Evolutionary conservation across 2,888 invertebrate species (phyloP).

Genomic region (Cephonodes hylas): DNA sequence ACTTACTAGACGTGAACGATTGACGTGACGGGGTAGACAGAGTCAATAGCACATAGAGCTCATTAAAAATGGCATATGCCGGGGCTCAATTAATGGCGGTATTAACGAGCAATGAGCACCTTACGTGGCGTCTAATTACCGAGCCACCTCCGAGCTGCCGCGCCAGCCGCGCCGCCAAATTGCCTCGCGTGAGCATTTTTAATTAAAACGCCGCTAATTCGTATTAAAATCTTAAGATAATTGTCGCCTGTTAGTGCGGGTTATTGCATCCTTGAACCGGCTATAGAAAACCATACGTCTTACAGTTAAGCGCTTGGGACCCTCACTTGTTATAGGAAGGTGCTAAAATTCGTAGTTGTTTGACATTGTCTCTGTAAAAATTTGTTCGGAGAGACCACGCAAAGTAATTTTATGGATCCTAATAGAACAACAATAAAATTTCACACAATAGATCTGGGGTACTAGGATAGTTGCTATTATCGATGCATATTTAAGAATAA

Average conservation of each 20-base stretch:
- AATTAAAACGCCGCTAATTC: slow-evolving; percentile 6
- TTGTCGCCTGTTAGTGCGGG: background rate
- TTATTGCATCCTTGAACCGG: background rate
- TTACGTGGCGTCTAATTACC: slow-evolving; percentile 31
- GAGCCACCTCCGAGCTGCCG: background rate
- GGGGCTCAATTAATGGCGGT: slow-evolving; percentile 30
- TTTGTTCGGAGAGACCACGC: too few species aligned
- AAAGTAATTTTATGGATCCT: too few species aligned
- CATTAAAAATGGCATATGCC: slow-evolving; percentile 25
- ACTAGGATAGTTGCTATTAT: too few species aligned
- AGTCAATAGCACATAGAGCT: background rate
- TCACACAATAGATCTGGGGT: too few species aligned
- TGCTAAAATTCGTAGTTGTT: too few species aligned
- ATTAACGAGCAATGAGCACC: slow-evolving; percentile 39
- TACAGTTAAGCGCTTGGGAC: background rate
- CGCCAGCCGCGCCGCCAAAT: background rate
- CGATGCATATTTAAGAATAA: too few species aligned
- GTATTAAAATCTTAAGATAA: slow-evolving; percentile 4
- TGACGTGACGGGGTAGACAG: background rate
- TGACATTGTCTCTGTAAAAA: too few species aligned
- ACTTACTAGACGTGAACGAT: background rate
- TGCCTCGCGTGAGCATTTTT: background rate
- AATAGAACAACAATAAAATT: too few species aligned
- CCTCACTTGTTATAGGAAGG: too few species aligned
- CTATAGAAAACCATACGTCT: background rate